Evolutionary conservation across 2,113 vertebrate species (phyloP), one percentile per base, ranked within the genome.

Genomic region (Sylvia atricapilla): DNA sequence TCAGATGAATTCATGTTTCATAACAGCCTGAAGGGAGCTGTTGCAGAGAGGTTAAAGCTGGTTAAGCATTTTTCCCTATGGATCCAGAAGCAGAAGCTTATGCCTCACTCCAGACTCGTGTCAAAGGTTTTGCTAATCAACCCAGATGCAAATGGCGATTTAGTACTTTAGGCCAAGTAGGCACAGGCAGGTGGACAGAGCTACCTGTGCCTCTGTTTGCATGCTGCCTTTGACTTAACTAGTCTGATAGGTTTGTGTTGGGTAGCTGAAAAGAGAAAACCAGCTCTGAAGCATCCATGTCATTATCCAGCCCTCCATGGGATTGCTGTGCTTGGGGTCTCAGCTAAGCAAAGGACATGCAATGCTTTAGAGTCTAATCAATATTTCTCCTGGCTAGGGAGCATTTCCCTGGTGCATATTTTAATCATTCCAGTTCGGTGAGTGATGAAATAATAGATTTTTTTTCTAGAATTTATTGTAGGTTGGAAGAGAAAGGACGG

Each of bases 1-100:
- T 96, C 94, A 94, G 94, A 95, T 94, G 80, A 97, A 97, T 97
- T 96, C 93, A 92, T 95, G 94, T 97, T 97, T 96, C 94, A 92
- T 94, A 96, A 92, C 89, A 93, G 94, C 86, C 89, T 95, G 91
- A 78, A 97, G 91, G 91, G 86, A 95, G 84, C 80, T 5, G 22
- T 60, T 92, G 91, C 77, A 72, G 86, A 72, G 95, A 94, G 86
- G 93, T 96, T 97, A 96, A 94, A 96, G 73, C 89, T 96, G 73
- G 84, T 95, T 95, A 97, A 93, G n/a, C 39, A 46, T 89, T 94
- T 96, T 92, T 41, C 69, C 84, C 94, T 75, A 6, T 41, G 77
- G 86, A 82, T 89, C 60, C 52, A 84, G 91, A 90, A 93, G 58
- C 7, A 92, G 85, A 80, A 86, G 72, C 70, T 91, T 60, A 75